Percentiles rank a stretch among this genome's conserved stretches.
phyloP scores from a whole-genome alignment of 1,140 invertebrate species.

The Philopotamus ludificatus region DNA sequence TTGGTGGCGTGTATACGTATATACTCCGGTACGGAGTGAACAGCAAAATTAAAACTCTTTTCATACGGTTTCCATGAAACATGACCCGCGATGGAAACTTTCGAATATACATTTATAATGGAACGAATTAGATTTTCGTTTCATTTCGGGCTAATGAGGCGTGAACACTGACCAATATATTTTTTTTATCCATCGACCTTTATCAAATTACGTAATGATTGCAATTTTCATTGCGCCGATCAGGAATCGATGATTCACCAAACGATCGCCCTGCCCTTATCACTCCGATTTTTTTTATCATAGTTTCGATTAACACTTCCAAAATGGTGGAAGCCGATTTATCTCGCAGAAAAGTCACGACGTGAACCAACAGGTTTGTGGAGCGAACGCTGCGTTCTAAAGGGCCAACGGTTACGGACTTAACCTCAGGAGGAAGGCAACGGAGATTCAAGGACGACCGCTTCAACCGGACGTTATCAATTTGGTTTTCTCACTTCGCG shows the following conservation, averaged over 20 bases:
- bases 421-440: neutral
- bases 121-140: conserved; percentile 20
- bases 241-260: too few relatives aligned
- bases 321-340: too few relatives aligned
- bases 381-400: too few relatives aligned
- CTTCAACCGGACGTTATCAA: conserved; percentile 26
- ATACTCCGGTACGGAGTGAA: neutral
- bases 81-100: conserved; percentile 15
- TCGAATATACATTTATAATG: conserved; percentile 3
- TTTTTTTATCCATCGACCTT: neutral
- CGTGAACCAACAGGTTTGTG: neutral
- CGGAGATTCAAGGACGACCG: conserved; percentile 21
- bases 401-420: neutral
- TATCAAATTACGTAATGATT: too few relatives aligned
- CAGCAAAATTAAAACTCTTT: conserved; percentile 16
- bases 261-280: too few relatives aligned
- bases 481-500: conserved; percentile 13
- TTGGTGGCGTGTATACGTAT: neutral
- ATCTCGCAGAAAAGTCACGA: neutral
- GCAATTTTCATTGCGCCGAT: too few relatives aligned
- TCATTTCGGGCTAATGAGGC: conserved; percentile 23
- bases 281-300: too few relatives aligned
- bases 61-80: conserved; percentile 21
- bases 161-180: conserved; percentile 19
- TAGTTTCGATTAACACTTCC: too few relatives aligned